Base-by-base conservation (phyloP, 2,888 invertebrate genomes). In the Steinernema hermaphroditum region DNA sequence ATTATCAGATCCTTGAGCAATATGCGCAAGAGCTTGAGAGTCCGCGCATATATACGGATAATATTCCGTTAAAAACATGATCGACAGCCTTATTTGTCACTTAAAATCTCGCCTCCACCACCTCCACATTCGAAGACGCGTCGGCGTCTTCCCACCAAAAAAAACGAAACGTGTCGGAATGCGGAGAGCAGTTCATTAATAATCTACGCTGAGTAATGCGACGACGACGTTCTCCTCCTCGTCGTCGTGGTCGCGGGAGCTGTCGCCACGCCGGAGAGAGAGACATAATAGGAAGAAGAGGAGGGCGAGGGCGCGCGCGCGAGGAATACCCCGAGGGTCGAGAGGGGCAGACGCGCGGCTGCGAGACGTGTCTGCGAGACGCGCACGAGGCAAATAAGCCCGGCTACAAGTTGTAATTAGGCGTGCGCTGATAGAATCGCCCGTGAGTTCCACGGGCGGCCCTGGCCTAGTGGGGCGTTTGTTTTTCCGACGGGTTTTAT, bases 201-300 rank as follows among this genome's bases (percentile, higher is more conserved):
- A 46, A 46, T 46, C 46, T 4, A 46, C 46, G 46, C 9, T 46
- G 46, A 46, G 46, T 46, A 46, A 46, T 19, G 46, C n/a, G 46
- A 6, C 46, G 46, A 6, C 46, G 46, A 19, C 46, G 46, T 9
- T n/a, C 9, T 46, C 46, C 9, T 46, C 46, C 9, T 14, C 43
- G 14, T 41, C 43, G 8, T 41, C 43, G 43, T 41, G 9, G 8
- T 41, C 9, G 14, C 4, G 46, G 6, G 46, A 16, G 46, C 46
- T 16, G 22, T 16, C 46, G 46, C 22, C n/a, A 46, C n/a, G 46
- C 46, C 43, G 14, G 43, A 6, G 46, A 46, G n/a, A 46, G 46
- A 46, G 46, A 46, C 46, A 46, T 46, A 46, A 46, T 46, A 46
- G 46, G 46, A 46, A 19, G 46, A 46, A n/a, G 46, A 16, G 46